phyloP scores from a whole-genome alignment of 2,113 vertebrate species.

The Pteronura brasiliensis region DNA sequence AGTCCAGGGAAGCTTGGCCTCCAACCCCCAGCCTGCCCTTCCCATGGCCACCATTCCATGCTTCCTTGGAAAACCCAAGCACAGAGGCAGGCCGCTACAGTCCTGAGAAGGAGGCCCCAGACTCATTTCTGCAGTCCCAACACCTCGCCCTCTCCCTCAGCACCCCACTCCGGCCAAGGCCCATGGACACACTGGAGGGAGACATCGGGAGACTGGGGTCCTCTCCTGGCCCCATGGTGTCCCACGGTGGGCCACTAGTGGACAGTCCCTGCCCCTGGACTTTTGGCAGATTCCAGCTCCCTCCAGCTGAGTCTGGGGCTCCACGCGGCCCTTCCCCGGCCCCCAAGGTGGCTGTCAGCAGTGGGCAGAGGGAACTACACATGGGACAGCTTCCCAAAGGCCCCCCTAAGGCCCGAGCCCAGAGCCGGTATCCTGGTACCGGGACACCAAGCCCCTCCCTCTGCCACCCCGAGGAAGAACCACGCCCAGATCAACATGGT shows the following conservation, averaged over 20 bases:
- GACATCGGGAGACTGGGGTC: accelerated
- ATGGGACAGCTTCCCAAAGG: accelerated
- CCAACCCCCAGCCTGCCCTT: background rate
- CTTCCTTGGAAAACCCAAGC: background rate
- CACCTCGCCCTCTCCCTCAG: background rate
- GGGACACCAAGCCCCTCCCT: background rate
- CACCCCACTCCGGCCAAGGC: accelerated
- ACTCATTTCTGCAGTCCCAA: background rate
- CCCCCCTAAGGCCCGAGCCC: background rate
- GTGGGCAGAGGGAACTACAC: too few relatives aligned
- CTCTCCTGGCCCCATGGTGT: background rate
- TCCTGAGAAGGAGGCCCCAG: background rate
- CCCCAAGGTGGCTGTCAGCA: accelerated
- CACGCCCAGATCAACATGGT: background rate
- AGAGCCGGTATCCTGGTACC: background rate
- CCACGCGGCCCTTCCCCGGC: accelerated
- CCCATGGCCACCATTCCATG: background rate
- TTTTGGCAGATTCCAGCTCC: background rate
- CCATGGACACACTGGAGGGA: background rate
- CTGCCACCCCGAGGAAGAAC: background rate
- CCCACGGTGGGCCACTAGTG: accelerated
- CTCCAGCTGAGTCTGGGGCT: background rate
- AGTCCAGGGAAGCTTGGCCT: accelerated
- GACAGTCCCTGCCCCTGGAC: background rate
- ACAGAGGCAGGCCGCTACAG: background rate